Conservation (phyloP, 2,888 invertebrate genomes). For the Agrochola lota region DNA sequence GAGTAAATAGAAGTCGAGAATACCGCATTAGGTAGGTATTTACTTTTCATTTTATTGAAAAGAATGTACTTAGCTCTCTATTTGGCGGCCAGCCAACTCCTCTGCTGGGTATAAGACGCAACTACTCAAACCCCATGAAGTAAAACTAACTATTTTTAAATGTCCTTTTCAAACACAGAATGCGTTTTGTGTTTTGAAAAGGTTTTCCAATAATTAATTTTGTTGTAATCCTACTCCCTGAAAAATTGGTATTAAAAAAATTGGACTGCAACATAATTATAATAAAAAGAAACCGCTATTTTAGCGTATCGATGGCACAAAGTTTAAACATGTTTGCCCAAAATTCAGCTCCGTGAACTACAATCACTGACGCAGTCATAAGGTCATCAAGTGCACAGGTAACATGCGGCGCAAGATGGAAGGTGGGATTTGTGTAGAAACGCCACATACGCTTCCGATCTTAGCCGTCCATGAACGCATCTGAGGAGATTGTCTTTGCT, state of each 20-base stretch:
- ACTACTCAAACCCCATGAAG: not conserved
- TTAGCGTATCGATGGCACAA: not conserved
- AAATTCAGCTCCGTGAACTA: not conserved
- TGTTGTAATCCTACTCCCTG: not conserved
- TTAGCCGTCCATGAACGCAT: not conserved
- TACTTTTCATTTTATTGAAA: constrained; percentile 27
- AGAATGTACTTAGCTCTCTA: constrained; percentile 21
- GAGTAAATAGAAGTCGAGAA: constrained; percentile 24
- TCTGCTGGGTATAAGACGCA: not conserved
- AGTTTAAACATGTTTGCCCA: not conserved
- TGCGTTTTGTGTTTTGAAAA: no score
- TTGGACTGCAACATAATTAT: not conserved
- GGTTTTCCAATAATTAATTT: not conserved
- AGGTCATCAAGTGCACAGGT: not conserved
- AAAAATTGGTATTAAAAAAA: not conserved
- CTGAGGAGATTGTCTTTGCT: not conserved
- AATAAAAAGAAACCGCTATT: not conserved
- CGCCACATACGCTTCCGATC: not conserved
- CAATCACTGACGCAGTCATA: not conserved
- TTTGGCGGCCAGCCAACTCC: constrained; percentile 34
- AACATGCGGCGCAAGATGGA: not conserved
- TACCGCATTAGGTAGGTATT: constrained; percentile 24
- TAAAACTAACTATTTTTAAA: constrained; percentile 6
- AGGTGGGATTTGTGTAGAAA: not conserved
- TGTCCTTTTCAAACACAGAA: not conserved